Conservation (phyloP, 2,113 vertebrate species). For the Cromileptes altivelis region DNA sequence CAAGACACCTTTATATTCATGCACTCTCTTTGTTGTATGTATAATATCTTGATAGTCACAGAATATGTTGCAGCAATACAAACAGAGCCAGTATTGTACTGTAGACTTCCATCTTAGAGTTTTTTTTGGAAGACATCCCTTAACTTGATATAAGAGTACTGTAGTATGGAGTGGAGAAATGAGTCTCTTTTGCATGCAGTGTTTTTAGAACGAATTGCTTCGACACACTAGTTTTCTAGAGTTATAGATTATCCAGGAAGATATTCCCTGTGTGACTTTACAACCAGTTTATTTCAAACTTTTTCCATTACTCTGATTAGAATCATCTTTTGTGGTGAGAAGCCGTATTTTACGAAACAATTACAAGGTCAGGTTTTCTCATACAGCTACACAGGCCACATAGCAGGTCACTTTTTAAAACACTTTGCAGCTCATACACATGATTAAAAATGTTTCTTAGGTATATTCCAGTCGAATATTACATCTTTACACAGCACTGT, state of each 20-base stretch:
- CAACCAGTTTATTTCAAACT: not conserved
- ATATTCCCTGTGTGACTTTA: conserved; percentile 23
- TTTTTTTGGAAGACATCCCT: conserved; percentile 46
- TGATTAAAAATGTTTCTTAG: conserved; percentile 3
- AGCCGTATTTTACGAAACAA: conserved; percentile 1
- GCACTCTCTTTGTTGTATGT: conserved; percentile 39
- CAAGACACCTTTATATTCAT: conserved; percentile 56
- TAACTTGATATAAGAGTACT: conserved; percentile 46
- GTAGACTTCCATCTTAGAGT: conserved; percentile 41
- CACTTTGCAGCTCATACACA: conserved; percentile 11
- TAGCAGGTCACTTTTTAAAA: conserved; percentile 5
- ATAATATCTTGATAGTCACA: conserved; percentile 34
- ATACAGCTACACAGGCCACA: conserved; percentile 17
- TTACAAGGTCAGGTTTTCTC: conserved; percentile 19
- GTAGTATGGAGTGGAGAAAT: conserved; percentile 42
- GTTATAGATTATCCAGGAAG: conserved; percentile 27
- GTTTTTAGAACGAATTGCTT: conserved; percentile 39
- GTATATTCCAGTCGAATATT: conserved; percentile 15
- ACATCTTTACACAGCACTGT: conserved; percentile 3
- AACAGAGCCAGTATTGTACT: conserved; percentile 25
- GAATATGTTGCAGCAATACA: conserved; percentile 38
- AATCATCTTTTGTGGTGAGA: conserved; percentile 36
- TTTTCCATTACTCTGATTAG: conserved; percentile 10
- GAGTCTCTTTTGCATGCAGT: conserved; percentile 66
- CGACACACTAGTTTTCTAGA: conserved; percentile 50